Evolutionary conservation across 2,888 invertebrate species (phyloP), one percentile per base, ranked within the genome.

Genomic region (Peribatodes rhomboidaria): DNA sequence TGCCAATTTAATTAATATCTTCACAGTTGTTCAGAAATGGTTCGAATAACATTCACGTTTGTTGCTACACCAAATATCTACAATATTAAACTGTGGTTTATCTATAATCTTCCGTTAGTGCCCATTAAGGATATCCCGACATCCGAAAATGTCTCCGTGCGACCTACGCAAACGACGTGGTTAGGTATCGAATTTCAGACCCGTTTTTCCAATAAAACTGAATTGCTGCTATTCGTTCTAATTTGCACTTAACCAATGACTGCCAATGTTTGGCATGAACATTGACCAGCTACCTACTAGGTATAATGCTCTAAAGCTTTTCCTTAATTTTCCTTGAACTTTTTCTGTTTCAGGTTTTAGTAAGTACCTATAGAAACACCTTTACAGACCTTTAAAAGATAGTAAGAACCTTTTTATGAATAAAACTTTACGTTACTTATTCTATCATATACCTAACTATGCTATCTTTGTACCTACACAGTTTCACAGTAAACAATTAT

Each of bases 141-240:
- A 44, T 59, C 63, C 42, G 50, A 68, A 47, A 61, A 35, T n/a
- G 31, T 41, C 18, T 58, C 56, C 61, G 33, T 54, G 50, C 60
- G 54, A 47, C 53, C 58, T 44, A 63, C 54, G 31, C 42, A 54
- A 63, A 58, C 54, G 53, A 54, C 33, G 20, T 59, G 49, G 55
- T 47, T 33, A 20, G 50, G 18, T 50, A 42, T 41, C 39, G 47
- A 42, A 44, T 55, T 39, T 47, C 42, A 35, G 11, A 55, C 44
- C 31, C 55, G 64, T 65, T 59, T 55, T 55, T 55, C 50, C 59
- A 65, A 65, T 65, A 65, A 59, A 59, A 55, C 49, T 41, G 37
- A 60, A 65, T 65, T 11, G 20, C 22, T 20, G 44, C 50, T 37
- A 55, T 64, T 64, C 35, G 54, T 59, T 60, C 55, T 55, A 65